Conservation (phyloP, 2,797 vertebrate genomes). For the Acipenser ruthenus region DNA sequence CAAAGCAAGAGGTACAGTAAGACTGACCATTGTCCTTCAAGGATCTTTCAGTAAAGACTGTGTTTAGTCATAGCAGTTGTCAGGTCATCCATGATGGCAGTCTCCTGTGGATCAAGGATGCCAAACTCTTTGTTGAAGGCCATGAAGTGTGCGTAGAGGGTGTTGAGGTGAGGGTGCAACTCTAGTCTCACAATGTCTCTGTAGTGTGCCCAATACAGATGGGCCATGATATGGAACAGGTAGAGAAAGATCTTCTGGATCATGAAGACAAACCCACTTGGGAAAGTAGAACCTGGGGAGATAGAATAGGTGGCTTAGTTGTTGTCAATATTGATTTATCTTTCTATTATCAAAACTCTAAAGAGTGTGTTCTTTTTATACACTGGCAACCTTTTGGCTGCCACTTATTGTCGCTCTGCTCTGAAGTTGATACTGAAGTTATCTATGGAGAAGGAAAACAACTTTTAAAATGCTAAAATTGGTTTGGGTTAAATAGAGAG, state of each 20-base stretch:
- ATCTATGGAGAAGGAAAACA: too few relatives aligned
- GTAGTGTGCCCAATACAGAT: constrained; percentile 73
- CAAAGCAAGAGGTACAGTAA: too few relatives aligned
- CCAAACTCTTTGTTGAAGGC: constrained; percentile 61
- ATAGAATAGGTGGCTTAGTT: not conserved
- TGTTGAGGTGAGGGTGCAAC: constrained; percentile 71
- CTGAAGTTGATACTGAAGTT: too few relatives aligned
- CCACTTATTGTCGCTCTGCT: too few relatives aligned
- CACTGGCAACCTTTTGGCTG: too few relatives aligned
- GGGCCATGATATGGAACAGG: constrained; percentile 67
- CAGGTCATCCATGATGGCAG: constrained; percentile 57
- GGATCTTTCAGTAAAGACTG: not conserved
- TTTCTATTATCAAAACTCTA: too few relatives aligned
- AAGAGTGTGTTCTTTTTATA: too few relatives aligned
- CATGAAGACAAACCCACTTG: constrained; percentile 59
- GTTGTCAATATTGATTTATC: not conserved
- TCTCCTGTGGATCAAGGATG: constrained; percentile 63
- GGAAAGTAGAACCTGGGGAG: constrained; percentile 54
- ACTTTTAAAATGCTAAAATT: too few relatives aligned
- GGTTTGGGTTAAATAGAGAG: too few relatives aligned
- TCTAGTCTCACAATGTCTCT: constrained; percentile 53
- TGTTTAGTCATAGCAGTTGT: constrained; percentile 46
- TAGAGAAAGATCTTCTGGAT: constrained; percentile 70
- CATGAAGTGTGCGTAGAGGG: constrained; percentile 64
- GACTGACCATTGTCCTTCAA: too few relatives aligned